These are phyloP conservation scores for Drosophila diplacantha DNA, from an alignment of 2,888 invertebrate genomes.

Conservation along the genomic window DNA sequence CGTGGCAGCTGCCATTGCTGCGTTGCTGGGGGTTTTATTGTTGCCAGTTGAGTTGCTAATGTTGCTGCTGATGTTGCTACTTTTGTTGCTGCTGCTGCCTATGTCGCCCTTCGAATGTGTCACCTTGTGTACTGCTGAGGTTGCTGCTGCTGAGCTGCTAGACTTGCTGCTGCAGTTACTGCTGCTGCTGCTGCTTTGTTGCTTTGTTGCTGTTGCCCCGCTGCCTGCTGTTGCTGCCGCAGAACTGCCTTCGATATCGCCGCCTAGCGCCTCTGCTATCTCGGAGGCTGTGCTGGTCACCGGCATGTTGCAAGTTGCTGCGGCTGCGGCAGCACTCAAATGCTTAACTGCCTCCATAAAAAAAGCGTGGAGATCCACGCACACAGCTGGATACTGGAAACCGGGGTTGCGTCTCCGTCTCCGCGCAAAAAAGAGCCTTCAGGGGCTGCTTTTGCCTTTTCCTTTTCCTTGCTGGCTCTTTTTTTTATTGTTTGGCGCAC, in stretches of 20 bases:
- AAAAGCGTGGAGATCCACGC: slow-evolving; percentile 56
- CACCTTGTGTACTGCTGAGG: slow-evolving; percentile 29
- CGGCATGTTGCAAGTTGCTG: slow-evolving; percentile 32
- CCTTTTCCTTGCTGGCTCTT: slow-evolving; percentile 37
- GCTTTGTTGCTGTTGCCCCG: slow-evolving; percentile 25
- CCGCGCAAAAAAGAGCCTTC: slow-evolving; percentile 18
- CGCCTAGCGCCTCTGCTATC: slow-evolving; percentile 20
- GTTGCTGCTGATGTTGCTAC: slow-evolving; percentile 36
- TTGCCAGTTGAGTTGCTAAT: slow-evolving; percentile 29
- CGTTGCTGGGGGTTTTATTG: slow-evolving; percentile 47
- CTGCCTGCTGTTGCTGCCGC: slow-evolving; percentile 40
- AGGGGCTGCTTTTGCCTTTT: slow-evolving; percentile 31
- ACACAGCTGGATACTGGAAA: slow-evolving; percentile 71
- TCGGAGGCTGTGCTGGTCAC: slow-evolving; percentile 23
- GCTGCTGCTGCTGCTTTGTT: slow-evolving; percentile 18
- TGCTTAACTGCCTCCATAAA: slow-evolving; percentile 66
- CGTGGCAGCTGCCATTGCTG: slow-evolving; percentile 65
- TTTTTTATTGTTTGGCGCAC: slow-evolving; percentile 73
- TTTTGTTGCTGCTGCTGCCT: slow-evolving; percentile 40
- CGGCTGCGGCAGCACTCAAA: slow-evolving; percentile 58
- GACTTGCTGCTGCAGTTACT: slow-evolving; percentile 31
- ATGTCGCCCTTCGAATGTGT: slow-evolving; percentile 16
- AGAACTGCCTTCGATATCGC: slow-evolving; percentile 36
- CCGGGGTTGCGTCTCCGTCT: slow-evolving; percentile 36
- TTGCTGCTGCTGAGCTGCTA: slow-evolving; percentile 30